These are phyloP conservation scores for Panthera uncia DNA, from an alignment of 2,113 vertebrate species.

Conservation along the genomic window DNA sequence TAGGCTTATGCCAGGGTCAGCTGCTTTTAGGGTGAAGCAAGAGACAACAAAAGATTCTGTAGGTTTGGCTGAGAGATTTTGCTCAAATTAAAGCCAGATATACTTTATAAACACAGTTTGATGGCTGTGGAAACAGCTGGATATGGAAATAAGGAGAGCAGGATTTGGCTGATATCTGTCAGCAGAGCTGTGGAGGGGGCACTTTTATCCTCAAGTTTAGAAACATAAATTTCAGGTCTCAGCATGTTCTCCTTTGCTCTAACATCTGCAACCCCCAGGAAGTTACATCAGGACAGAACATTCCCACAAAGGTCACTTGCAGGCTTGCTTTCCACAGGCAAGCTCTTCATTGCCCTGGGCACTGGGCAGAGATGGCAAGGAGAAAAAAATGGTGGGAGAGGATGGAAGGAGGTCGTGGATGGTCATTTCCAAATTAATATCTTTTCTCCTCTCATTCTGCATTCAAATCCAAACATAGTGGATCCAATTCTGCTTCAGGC, in stretches of 20 bases:
- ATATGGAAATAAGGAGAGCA: not conserved
- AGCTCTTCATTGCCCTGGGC: not conserved
- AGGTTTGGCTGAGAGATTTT: not conserved
- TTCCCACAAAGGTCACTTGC: not conserved
- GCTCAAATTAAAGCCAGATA: conserved; percentile 17
- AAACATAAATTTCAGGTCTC: not conserved
- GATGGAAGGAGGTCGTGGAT: not conserved
- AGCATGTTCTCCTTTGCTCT: not conserved
- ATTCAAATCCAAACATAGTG: conserved; percentile 49
- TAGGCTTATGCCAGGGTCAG: not conserved
- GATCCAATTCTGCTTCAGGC: conserved; percentile 30
- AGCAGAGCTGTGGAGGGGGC: not conserved
- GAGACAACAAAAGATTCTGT: not conserved
- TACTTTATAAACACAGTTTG: conserved; percentile 12
- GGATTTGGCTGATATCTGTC: not conserved
- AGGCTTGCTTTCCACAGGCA: not conserved
- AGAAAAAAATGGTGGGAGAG: not conserved
- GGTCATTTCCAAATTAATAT: conserved; percentile 45
- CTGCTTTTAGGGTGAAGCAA: not conserved
- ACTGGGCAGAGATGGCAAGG: not conserved
- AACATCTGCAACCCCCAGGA: not conserved
- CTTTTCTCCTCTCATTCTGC: conserved; percentile 47
- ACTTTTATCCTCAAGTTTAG: not conserved
- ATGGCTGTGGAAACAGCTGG: not conserved
- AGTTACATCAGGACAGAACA: not conserved